These are phyloP conservation scores for Deilephila porcellus DNA, from an alignment of 2,888 invertebrate genomes.

Conservation along the genomic window DNA sequence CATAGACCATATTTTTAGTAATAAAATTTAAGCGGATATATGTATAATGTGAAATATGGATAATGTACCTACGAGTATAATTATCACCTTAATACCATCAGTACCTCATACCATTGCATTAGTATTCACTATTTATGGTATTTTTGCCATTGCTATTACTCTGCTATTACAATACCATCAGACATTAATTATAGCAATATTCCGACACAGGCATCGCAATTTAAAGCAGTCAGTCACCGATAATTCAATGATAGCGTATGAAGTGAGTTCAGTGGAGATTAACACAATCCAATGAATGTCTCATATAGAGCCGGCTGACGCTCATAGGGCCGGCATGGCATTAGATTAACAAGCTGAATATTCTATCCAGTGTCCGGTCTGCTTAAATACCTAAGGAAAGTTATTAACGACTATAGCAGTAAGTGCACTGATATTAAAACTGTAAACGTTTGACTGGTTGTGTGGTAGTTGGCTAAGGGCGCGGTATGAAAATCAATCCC, in stretches of 20 bases:
- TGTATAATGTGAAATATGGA: too few relatives aligned
- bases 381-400: slow-evolving; percentile 38
- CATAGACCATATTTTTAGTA: too few relatives aligned
- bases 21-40: too few relatives aligned
- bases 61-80: too few relatives aligned
- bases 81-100: too few relatives aligned
- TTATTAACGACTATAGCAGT: not conserved
- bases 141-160: too few relatives aligned
- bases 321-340: slow-evolving; percentile 45
- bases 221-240: slow-evolving; percentile 35
- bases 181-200: not conserved
- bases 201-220: not conserved
- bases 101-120: too few relatives aligned
- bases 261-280: slow-evolving; percentile 50
- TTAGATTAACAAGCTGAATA: slow-evolving; percentile 60
- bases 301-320: slow-evolving; percentile 49
- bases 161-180: too few relatives aligned
- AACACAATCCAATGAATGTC: slow-evolving; percentile 62
- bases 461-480: too few relatives aligned
- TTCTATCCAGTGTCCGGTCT: slow-evolving; percentile 44
- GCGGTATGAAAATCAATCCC: too few relatives aligned
- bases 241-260: slow-evolving; percentile 48
- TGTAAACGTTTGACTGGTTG: not conserved
- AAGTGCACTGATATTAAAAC: slow-evolving; percentile 20
- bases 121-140: too few relatives aligned